Percentiles rank a stretch among this genome's conserved stretches.
These are phyloP conservation scores for Cryptophagus acutangulus DNA, from an alignment of 2,888 invertebrate genomes.

Conservation along the genomic window DNA sequence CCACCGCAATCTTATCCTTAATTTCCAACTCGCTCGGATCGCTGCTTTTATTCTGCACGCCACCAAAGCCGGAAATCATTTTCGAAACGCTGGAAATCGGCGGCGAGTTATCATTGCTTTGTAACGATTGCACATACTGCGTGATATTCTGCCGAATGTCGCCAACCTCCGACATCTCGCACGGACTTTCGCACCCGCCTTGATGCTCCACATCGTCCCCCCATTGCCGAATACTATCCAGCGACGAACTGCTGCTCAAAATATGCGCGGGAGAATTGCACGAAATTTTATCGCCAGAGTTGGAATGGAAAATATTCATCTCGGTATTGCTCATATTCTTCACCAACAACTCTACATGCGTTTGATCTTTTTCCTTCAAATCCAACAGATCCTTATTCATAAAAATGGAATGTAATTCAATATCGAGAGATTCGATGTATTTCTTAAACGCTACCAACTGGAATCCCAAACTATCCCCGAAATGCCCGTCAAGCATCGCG, in stretches of 20 bases:
- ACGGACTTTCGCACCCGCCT: conserved; percentile 47
- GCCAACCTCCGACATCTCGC: conserved; percentile 38
- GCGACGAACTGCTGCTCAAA: conserved; percentile 44
- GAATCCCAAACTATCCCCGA: conserved; percentile 45
- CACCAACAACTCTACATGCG: conserved; percentile 33
- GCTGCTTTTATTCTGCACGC: conserved; percentile 20
- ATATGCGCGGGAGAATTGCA: conserved; percentile 39
- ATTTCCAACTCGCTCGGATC: conserved; percentile 24
- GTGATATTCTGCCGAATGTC: conserved; percentile 43
- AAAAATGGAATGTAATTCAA: conserved; percentile 33
- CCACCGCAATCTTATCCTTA: conserved; percentile 38
- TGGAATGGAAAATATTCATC: conserved; percentile 25
- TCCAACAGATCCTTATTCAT: conserved; percentile 31
- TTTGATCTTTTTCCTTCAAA: conserved; percentile 30
- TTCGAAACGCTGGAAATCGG: conserved; percentile 41
- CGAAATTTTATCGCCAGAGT: conserved; percentile 19
- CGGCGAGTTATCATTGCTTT: conserved; percentile 33
- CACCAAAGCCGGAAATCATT: conserved; percentile 29
- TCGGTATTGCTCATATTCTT: conserved; percentile 33
- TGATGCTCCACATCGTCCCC: conserved; percentile 46
- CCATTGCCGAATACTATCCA: conserved; percentile 48
- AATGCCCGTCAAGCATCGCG: conserved; percentile 44
- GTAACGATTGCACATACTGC: conserved; percentile 43
- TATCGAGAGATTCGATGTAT: conserved; percentile 36
- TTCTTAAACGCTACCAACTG: conserved; percentile 43